Conservation (phyloP, 1,140 invertebrate genomes). For the Drosophila burlai region DNA sequence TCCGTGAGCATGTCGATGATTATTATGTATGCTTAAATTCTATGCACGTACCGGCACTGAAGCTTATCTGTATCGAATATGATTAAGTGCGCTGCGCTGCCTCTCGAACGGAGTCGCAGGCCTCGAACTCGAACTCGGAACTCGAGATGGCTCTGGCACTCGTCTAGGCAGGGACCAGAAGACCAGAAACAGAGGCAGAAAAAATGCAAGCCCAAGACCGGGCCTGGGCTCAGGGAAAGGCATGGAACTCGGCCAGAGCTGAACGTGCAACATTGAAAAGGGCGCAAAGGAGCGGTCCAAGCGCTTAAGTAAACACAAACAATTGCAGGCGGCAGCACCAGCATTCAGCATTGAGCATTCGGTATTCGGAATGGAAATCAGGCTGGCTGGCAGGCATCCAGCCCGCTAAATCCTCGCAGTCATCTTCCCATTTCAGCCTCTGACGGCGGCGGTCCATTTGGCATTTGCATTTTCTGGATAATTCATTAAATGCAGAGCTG, state of each 20-base stretch:
- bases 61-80: constrained; percentile 84
- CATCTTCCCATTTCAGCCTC: constrained; percentile 48
- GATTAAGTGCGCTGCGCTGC: constrained; percentile 80
- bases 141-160: constrained; percentile 9
- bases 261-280: constrained; percentile 79
- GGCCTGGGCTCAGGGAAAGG: constrained; percentile 8
- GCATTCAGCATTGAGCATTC: constrained; percentile 4
- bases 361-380: constrained; percentile 22
- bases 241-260: constrained; percentile 12
- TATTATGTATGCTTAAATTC: constrained; percentile 83
- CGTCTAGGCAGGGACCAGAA: constrained; percentile 15
- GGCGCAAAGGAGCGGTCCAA: constrained; percentile 65
- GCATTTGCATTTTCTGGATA: constrained; percentile 72
- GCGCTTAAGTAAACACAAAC: constrained; percentile 74
- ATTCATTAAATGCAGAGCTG: constrained; percentile 58
- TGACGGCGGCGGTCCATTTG: constrained; percentile 66
- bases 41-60: constrained; percentile 80
- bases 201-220: constrained; percentile 9
- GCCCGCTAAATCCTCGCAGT: constrained; percentile 28
- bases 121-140: constrained; percentile 17
- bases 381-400: constrained; percentile 50
- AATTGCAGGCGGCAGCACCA: constrained; percentile 33
- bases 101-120: constrained; percentile 35
- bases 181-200: constrained; percentile 25
- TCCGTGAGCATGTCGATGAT: constrained; percentile 65